Base-by-base conservation (phyloP, 2,888 invertebrate genomes). In the Micropterix aruncella region DNA sequence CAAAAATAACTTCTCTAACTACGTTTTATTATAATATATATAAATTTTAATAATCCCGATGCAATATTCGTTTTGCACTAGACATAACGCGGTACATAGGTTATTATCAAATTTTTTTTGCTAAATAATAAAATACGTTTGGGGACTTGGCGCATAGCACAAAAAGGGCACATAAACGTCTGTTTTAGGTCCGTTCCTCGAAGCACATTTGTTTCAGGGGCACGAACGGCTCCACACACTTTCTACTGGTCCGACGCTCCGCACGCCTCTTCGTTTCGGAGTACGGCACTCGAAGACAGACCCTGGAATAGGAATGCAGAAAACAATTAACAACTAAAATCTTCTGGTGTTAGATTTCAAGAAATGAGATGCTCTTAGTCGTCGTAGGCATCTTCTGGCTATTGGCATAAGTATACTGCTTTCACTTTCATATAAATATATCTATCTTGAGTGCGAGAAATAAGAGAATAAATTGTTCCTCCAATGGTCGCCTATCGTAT, bases 231-330 rank as follows among this genome's bases (percentile, higher is more conserved):
- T 5, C 27, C 7, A 27, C 27, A 27, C 27, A 27, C 5, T 12
- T 27, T 7, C 27, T 27, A 27, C 12, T 27, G 12, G 5, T 27
- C 27, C 12, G 27, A 5, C 12, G 5, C 27, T 7, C 27, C 12
- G 7, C 12, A 12, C 27, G 12, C 5, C 27, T 27, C 27, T 7
- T 27, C 27, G 5, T 27, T 27, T 5, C 12, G 27, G 27, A 27
- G 27, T 27, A 27, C 27, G 12, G 27, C 27, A 27, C 12, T 27
- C 27, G 12, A 27, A 7, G 27, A 7, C 27, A 27, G 27, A 12
- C 27, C 27, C 27, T 27, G 27, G 12, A 27, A 27, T 7, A 27
- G 5, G 12, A 56, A 54, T 52, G 53, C 54, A n/a, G n/a, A n/a
- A n/a, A n/a, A n/a, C n/a, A n/a, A n/a, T n/a, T n/a, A n/a, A n/a